A percentile compares a stretch with the other conserved stretches of the same genome.
Evolutionary conservation across 2,113 vertebrate species (phyloP).

Genomic region (Turdus rufiventris): DNA sequence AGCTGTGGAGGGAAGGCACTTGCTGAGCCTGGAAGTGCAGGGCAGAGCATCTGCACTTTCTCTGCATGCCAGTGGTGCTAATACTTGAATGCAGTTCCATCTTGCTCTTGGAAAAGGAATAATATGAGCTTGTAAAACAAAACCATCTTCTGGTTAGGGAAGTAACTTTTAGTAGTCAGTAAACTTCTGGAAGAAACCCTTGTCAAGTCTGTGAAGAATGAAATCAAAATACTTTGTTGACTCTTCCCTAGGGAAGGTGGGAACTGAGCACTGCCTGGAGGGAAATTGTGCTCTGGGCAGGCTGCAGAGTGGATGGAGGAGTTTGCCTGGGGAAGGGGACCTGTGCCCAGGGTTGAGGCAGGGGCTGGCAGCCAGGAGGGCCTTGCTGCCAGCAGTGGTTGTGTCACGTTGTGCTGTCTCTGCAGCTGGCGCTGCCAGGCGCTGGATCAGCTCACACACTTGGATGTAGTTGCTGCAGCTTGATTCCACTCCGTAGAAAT

Average conservation of each 20-base stretch:
- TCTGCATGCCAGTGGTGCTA: fast-evolving
- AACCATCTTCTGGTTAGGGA: not conserved
- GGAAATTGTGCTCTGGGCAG: not conserved
- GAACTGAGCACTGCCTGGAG: not conserved
- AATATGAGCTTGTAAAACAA: not conserved
- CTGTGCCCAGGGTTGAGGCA: not conserved
- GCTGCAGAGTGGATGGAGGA: not conserved
- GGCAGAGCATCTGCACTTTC: not conserved
- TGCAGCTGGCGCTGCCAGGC: not conserved
- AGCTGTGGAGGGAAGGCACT: not conserved
- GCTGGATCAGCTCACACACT: not conserved
- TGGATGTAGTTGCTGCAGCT: not conserved
- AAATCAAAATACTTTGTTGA: not conserved
- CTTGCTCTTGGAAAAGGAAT: not conserved
- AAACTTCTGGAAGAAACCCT: not conserved
- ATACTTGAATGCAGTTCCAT: not conserved
- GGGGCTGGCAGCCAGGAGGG: not conserved
- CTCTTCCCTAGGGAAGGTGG: not conserved
- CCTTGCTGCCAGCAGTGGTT: not conserved
- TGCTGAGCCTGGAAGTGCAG: not conserved
- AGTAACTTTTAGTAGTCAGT: not conserved
- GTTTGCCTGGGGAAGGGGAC: not conserved
- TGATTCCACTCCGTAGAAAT: not conserved
- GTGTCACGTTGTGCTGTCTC: not conserved
- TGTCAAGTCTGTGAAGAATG: not conserved